Evolutionary conservation across 2,888 invertebrate species (phyloP).

Genomic region (Meloe dianella): DNA sequence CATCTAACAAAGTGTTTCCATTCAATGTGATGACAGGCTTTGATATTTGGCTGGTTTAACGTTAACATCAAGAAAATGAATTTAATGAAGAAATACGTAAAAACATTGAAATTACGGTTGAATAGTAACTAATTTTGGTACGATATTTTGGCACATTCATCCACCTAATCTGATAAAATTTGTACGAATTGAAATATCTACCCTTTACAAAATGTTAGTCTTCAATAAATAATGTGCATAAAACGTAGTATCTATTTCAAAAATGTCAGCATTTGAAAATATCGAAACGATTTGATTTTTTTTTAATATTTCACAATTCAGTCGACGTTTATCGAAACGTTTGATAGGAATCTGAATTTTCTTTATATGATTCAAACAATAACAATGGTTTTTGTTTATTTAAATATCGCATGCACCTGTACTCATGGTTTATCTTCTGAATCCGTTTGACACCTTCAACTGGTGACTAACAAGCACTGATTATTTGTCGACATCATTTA

Average conservation of each 20-base stretch:
- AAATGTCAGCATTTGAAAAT: too few species aligned
- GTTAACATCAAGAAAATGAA: not conserved
- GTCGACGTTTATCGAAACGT: not conserved
- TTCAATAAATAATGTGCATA: not conserved
- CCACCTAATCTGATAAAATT: not conserved
- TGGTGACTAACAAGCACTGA: conserved; percentile 36
- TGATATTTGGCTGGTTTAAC: not conserved
- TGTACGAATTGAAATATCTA: not conserved
- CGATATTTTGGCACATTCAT: not conserved
- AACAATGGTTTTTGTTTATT: not conserved
- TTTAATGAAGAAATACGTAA: not conserved
- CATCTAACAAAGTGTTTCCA: not conserved
- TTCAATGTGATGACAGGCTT: not conserved
- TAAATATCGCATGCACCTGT: not conserved
- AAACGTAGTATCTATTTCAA: too few species aligned
- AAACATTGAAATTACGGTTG: not conserved
- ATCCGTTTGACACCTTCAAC: conserved; percentile 26
- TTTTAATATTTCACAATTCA: not conserved
- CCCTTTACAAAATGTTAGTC: not conserved
- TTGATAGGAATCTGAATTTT: not conserved
- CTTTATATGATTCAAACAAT: not conserved
- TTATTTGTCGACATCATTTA: conserved; percentile 47
- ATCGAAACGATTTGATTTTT: not conserved
- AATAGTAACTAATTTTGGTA: not conserved
- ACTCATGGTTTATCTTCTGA: not conserved